Evolutionary conservation across 1,140 invertebrate genomes (phyloP).

Genomic region (Parapsyche elsis): DNA sequence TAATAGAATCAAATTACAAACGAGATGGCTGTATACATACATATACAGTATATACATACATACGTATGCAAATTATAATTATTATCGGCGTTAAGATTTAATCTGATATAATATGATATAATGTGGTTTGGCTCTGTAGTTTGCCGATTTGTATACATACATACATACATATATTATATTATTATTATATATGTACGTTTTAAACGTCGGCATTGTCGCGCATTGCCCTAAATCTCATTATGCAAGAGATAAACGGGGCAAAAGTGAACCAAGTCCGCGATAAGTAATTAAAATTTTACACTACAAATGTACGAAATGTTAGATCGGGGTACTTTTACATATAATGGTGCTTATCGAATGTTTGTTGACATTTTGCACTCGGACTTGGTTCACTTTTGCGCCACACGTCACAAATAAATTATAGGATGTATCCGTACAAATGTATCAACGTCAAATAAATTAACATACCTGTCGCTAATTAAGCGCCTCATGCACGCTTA

Average conservation of each 20-base stretch:
- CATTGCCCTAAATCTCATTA: not conserved
- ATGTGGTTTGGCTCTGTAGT: not conserved
- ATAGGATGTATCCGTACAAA: not conserved
- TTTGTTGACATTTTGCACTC: too few species aligned
- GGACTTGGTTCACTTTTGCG: too few species aligned
- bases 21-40: not conserved
- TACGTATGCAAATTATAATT: not conserved
- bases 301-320: too few species aligned
- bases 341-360: not conserved
- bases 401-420: too few species aligned
- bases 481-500: constrained; percentile 18
- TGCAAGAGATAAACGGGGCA: too few species aligned
- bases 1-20: not conserved
- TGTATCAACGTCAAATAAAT: constrained; percentile 22
- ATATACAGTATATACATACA: not conserved
- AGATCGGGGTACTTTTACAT: not conserved
- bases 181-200: too few species aligned
- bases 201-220: not conserved
- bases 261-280: too few species aligned
- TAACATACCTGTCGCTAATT: constrained; percentile 36
- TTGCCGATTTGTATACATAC: not conserved
- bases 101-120: not conserved
- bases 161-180: too few species aligned
- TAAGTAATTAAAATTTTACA: too few species aligned
- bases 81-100: not conserved